These are phyloP conservation scores for Lepidotrigona ventralis DNA, from an alignment of 1,140 invertebrate species.

Conservation along the genomic window DNA sequence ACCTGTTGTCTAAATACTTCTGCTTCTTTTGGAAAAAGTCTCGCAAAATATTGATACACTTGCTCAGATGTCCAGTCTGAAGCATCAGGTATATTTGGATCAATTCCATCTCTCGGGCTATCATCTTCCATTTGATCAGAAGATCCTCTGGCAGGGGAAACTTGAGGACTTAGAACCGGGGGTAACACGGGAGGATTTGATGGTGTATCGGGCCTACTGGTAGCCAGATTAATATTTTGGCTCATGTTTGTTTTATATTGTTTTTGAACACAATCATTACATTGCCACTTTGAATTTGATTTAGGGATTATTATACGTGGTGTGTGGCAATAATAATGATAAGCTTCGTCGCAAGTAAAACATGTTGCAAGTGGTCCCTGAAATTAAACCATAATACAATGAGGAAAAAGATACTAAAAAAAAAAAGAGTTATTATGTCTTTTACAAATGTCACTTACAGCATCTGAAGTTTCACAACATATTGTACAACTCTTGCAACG, in stretches of 20 bases:
- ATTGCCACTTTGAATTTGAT: constrained; percentile 73
- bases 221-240: constrained; percentile 48
- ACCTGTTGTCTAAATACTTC: constrained; percentile 90
- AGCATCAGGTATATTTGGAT: constrained; percentile 88
- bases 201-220: constrained; percentile 70
- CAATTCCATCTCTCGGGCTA: constrained; percentile 75
- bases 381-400: constrained; percentile 38
- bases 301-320: constrained; percentile 80
- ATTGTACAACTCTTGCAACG: constrained; percentile 86
- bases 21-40: constrained; percentile 88
- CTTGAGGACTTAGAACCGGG: constrained; percentile 75
- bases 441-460: constrained; percentile 81
- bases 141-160: constrained; percentile 70
- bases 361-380: constrained; percentile 85
- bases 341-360: constrained; percentile 90
- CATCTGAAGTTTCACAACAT: constrained; percentile 86
- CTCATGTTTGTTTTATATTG: constrained; percentile 58
- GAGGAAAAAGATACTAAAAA: constrained; percentile 5
- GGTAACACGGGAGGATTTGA: constrained; percentile 69
- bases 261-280: constrained; percentile 73
- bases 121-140: constrained; percentile 74
- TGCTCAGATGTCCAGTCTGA: constrained; percentile 90
- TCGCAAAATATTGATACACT: constrained; percentile 89
- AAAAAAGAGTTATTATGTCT: constrained; percentile 4
- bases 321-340: constrained; percentile 88